phyloP scores from a whole-genome alignment of 2,888 invertebrate genomes.

The Metopia argyrocephala region DNA sequence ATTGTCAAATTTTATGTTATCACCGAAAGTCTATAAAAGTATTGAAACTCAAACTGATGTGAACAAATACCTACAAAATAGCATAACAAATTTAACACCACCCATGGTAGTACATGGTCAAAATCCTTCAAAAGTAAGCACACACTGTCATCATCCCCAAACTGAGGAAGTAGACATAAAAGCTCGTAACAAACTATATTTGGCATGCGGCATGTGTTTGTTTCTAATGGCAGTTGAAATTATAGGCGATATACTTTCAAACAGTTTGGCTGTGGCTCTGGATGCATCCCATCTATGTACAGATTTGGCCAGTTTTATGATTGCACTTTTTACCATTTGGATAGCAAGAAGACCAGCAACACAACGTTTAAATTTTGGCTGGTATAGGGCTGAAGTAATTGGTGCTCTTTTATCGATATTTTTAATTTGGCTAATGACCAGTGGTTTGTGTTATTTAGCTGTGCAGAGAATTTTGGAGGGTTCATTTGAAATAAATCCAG shows the following conservation, averaged over 20 bases:
- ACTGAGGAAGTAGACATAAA: not conserved
- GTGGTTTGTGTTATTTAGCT: not conserved
- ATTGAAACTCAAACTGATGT: no score
- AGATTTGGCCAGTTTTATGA: not conserved
- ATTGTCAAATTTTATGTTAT: no score
- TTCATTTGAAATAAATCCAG: not conserved
- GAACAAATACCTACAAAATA: no score
- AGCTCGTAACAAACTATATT: conserved; percentile 2
- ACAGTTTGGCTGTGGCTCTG: not conserved
- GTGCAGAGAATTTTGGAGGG: not conserved
- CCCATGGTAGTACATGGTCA: not conserved
- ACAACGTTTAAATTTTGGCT: conserved; percentile 1
- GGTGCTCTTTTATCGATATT: not conserved
- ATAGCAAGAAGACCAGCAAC: not conserved
- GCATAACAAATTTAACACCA: no score
- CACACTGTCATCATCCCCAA: not conserved
- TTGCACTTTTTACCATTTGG: not conserved
- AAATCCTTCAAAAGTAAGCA: not conserved
- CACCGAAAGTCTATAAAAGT: no score
- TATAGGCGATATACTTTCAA: not conserved
- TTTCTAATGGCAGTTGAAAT: not conserved
- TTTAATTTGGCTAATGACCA: not conserved
- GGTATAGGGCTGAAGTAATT: conserved; percentile 1
- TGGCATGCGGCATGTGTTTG: not conserved
- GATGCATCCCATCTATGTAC: not conserved